Evolutionary conservation across 2,888 invertebrate genomes (phyloP), one percentile per base, ranked within the genome.

Genomic region (Laothoe populi): DNA sequence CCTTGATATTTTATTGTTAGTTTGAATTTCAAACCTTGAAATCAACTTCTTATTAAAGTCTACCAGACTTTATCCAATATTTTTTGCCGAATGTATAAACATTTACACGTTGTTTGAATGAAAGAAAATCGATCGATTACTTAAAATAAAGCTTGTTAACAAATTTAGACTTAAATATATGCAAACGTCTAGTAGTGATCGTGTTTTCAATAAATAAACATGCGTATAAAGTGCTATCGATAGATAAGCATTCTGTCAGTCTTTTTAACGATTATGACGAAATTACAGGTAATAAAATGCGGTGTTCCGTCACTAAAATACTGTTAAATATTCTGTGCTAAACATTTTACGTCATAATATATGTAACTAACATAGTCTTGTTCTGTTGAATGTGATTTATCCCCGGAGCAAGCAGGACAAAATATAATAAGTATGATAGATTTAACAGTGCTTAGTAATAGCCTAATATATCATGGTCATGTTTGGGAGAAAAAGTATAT

Each of bases 131-230:
- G 16, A 49, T 49, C 11, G 11, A 53, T 46, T 46, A 46, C 26
- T 44, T 19, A 59, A 59, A 59, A 59, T 31, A 59, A 45, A 59
- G 35, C 45, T 46, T 19, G 46, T 13, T 44, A 19, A 46, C 21
- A 31, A 46, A 59, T 23, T 16, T 10, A 53, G 53, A 31, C 10
- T 53, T 31, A 35, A 35, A 53, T 53, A 35, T 53, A 53, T 53
- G 53, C 31, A 53, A 53, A 53, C 19, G 19, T 53, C 19, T 53
- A 11, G 16, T 19, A 35, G 16, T 53, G 19, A 35, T 35, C 53
- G 53, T 31, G 26, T 19, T 26, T 26, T 35, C 10, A 31, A 59
- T 46, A 59, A 59, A 46, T 46, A 31, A 19, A 31, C 31, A 19
- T 42, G 0, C 16, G 19, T 19, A 13, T 59, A 26, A 59, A 42